Conservation (phyloP, 23 tunicate genomes). For the Ascidia mentula region DNA sequence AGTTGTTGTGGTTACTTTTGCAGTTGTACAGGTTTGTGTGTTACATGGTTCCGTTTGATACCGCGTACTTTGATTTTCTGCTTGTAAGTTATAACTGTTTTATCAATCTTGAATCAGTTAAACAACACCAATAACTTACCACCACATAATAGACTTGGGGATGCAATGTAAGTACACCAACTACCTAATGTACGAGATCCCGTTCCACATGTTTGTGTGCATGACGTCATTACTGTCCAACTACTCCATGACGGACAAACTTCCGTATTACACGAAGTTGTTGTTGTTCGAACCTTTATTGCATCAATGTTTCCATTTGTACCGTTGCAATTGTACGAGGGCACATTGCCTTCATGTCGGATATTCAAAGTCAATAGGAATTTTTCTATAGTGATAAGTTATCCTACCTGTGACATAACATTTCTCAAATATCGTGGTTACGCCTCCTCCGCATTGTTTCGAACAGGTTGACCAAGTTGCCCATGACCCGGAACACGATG, state of each 20-base stretch:
- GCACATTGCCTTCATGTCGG: background rate
- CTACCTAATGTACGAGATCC: conserved; percentile 6
- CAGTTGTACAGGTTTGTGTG: background rate
- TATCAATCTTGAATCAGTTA: background rate
- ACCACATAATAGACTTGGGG: conserved; percentile 7
- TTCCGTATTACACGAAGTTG: conserved; percentile 5
- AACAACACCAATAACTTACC: background rate
- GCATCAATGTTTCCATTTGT: background rate
- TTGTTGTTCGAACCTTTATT: background rate
- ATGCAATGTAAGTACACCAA: background rate
- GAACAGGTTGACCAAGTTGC: background rate
- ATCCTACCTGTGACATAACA: background rate
- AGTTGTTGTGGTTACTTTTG: background rate
- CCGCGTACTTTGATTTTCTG: background rate
- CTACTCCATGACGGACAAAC: conserved; percentile 6
- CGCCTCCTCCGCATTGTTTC: conserved; percentile 13
- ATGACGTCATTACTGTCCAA: conserved; percentile 15
- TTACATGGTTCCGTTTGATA: background rate
- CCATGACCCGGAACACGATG: conserved; percentile 16
- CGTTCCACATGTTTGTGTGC: conserved; percentile 20
- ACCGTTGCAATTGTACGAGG: conserved; percentile 15
- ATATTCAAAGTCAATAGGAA: background rate
- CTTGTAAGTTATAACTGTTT: background rate
- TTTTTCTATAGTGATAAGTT: background rate
- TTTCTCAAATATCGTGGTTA: background rate